phyloP scores from a whole-genome alignment of 2,113 vertebrate species.

The Sapajus apella region DNA sequence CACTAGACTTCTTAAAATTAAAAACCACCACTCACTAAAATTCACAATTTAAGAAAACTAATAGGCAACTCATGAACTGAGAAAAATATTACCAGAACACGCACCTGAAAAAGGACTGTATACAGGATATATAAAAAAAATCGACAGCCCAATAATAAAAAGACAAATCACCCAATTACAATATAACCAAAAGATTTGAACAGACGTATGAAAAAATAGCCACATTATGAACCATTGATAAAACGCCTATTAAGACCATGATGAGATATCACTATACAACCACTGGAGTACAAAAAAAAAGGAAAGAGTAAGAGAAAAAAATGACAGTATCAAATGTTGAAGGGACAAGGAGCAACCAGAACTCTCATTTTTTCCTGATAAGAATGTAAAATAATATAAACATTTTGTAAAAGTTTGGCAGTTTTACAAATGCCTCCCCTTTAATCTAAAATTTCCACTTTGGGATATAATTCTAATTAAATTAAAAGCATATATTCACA shows the following conservation, averaged over 20 bases:
- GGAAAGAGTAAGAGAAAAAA: background rate
- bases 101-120: background rate
- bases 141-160: background rate
- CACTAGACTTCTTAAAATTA: background rate
- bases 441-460: background rate
- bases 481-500: background rate
- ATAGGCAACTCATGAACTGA: background rate
- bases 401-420: background rate
- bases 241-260: background rate
- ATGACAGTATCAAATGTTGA: background rate
- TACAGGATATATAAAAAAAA: background rate
- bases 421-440: background rate
- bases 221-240: background rate
- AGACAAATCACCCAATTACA: background rate
- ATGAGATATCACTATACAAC: background rate
- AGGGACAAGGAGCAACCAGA: background rate
- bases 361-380: background rate
- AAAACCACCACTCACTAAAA: conserved; percentile 6
- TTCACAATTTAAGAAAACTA: background rate
- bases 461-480: background rate
- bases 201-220: background rate
- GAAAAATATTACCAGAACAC: background rate
- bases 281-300: background rate
- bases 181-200: background rate
- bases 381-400: background rate